A percentile compares a stretch with the other conserved stretches of the same genome.
Evolutionary conservation across 2,113 vertebrate genomes (phyloP).

Genomic region (Spea bombifrons): DNA sequence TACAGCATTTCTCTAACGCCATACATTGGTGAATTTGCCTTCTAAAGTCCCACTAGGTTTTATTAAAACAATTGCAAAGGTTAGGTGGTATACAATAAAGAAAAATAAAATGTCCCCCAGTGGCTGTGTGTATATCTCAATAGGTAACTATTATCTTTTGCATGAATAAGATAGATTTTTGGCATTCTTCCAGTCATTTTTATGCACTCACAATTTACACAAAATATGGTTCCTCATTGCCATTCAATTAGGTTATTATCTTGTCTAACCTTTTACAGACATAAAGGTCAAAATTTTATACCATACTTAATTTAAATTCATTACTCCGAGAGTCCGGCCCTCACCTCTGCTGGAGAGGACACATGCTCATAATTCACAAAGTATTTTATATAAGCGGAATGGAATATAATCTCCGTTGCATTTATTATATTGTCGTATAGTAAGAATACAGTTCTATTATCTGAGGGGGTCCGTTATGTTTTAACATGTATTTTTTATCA

Average conservation of each 20-base stretch:
- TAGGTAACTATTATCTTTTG: conserved; percentile 40
- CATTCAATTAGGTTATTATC: conserved; percentile 44
- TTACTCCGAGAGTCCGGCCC: conserved; percentile 2
- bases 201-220: conserved; percentile 38
- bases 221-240: conserved; percentile 30
- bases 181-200: conserved; percentile 34
- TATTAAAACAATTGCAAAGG: no score
- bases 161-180: conserved; percentile 32
- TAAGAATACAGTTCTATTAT: background rate
- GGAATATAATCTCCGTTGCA: background rate
- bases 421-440: conserved; percentile 1
- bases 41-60: no score
- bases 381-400: background rate
- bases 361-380: conserved; percentile 12
- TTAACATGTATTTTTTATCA: no score
- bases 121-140: conserved; percentile 17
- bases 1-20: no score
- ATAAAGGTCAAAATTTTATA: conserved; percentile 38
- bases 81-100: no score
- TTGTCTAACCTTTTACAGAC: conserved; percentile 29
- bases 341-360: background rate
- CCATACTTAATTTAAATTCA: conserved; percentile 35
- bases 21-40: no score
- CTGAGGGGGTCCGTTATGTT: no score
- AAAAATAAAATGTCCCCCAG: background rate